These are phyloP conservation scores for Adelognathus sp. DNA, from an alignment of 2,888 invertebrate species.

Conservation along the genomic window DNA sequence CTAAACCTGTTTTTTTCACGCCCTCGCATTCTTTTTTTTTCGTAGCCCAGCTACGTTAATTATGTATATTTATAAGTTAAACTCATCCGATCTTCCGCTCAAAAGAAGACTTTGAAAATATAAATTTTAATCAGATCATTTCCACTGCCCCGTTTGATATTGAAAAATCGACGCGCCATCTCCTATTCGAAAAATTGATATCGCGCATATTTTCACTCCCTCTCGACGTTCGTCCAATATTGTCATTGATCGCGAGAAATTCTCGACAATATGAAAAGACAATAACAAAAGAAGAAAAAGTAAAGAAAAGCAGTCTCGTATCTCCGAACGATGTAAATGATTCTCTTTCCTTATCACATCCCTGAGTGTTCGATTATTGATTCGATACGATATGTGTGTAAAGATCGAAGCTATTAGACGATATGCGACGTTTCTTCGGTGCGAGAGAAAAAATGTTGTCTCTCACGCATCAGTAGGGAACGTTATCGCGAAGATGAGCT, in stretches of 20 bases:
- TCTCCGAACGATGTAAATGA: slow-evolving; percentile 32
- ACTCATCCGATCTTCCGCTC: slow-evolving; percentile 34
- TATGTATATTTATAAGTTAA: slow-evolving; percentile 38
- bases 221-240: slow-evolving; percentile 7
- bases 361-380: slow-evolving; percentile 52
- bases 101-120: slow-evolving; percentile 54
- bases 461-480: slow-evolving; percentile 83
- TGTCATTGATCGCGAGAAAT: slow-evolving; percentile 37
- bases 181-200: slow-evolving; percentile 42
- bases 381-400: slow-evolving; percentile 9
- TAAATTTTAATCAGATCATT: slow-evolving; percentile 50
- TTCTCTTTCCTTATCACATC: slow-evolving; percentile 54
- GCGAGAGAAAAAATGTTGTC: neutral
- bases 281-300: no score
- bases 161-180: neutral
- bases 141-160: neutral
- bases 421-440: slow-evolving; percentile 3
- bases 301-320: neutral
- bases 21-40: neutral
- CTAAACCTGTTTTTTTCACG: neutral
- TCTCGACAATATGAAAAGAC: no score
- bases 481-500: slow-evolving; percentile 89
- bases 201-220: neutral
- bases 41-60: slow-evolving; percentile 59
- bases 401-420: neutral